A percentile compares a stretch with the other conserved stretches of the same genome.
Evolutionary conservation across 2,797 vertebrate genomes (phyloP).

Genomic region (Aldrovandia affinis): DNA sequence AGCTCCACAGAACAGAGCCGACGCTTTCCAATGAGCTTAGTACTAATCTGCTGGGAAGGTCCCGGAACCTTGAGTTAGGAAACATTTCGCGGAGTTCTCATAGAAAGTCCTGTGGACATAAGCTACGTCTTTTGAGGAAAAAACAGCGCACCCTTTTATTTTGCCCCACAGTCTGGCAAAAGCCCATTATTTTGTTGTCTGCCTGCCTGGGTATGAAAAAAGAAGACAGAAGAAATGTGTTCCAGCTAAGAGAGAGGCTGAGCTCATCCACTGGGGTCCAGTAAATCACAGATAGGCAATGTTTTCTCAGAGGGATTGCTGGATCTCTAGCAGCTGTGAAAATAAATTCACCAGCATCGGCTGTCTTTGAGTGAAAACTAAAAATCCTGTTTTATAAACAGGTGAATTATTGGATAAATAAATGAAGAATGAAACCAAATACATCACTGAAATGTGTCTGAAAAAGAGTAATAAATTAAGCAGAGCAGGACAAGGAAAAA

Average conservation of each 20-base stretch:
- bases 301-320: constrained; percentile 60
- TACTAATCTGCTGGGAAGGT: constrained; percentile 57
- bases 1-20: constrained; percentile 45
- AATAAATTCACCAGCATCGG: constrained; percentile 67
- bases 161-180: neutral
- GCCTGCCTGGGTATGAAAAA: neutral
- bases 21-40: constrained; percentile 60
- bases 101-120: constrained; percentile 17
- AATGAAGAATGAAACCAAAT: constrained; percentile 64
- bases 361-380: constrained; percentile 63
- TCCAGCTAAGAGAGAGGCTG: constrained; percentile 51
- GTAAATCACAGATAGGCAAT: constrained; percentile 64
- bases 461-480: constrained; percentile 41
- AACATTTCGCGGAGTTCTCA: constrained; percentile 39
- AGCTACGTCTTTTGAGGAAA: constrained; percentile 27
- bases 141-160: neutral
- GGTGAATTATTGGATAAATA: constrained; percentile 70
- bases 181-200: neutral
- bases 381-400: constrained; percentile 61
- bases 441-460: constrained; percentile 59
- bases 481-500: constrained; percentile 45
- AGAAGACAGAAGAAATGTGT: constrained; percentile 43
- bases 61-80: constrained; percentile 38
- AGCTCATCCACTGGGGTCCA: constrained; percentile 63
- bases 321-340: constrained; percentile 71